A percentile compares a stretch with the other conserved stretches of the same genome.
phyloP scores from a whole-genome alignment of 2,113 vertebrate species.

The Nothobranchius furzeri region DNA sequence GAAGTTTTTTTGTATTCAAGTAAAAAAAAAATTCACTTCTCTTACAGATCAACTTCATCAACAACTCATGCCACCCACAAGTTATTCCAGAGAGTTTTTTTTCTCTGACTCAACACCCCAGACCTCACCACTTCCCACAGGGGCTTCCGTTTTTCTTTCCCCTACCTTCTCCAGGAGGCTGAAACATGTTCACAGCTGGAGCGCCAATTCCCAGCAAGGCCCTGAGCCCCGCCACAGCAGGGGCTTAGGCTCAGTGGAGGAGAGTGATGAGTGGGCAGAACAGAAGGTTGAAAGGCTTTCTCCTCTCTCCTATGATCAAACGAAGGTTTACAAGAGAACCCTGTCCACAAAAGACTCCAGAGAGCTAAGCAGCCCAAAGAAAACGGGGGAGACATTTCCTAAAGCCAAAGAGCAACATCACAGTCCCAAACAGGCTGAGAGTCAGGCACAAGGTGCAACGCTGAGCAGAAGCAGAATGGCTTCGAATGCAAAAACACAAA shows the following conservation, averaged over 20 bases:
- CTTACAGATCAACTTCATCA: slow-evolving; percentile 66
- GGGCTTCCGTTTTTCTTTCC: slow-evolving; percentile 74
- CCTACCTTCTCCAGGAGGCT: slow-evolving; percentile 52
- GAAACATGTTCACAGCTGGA: slow-evolving; percentile 75
- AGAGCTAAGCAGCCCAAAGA: slow-evolving; percentile 81
- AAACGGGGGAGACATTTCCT: slow-evolving; percentile 57
- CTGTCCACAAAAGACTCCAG: slow-evolving; percentile 47
- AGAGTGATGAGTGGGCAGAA: slow-evolving; percentile 49
- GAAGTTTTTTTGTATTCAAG: slow-evolving; percentile 27
- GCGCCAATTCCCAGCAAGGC: slow-evolving; percentile 43
- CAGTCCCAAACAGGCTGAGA: slow-evolving; percentile 62
- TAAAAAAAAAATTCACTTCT: slow-evolving; percentile 77
- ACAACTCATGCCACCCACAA: slow-evolving; percentile 64
- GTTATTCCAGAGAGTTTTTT: slow-evolving; percentile 61
- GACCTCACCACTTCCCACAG: slow-evolving; percentile 59
- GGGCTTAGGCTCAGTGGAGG: slow-evolving; percentile 58
- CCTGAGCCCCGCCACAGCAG: slow-evolving; percentile 51
- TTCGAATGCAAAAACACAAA: slow-evolving; percentile 30
- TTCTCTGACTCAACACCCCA: slow-evolving; percentile 62
- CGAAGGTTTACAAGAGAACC: slow-evolving; percentile 60
- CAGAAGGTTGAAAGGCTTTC: slow-evolving; percentile 42
- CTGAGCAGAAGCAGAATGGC: slow-evolving; percentile 45
- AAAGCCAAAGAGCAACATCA: slow-evolving; percentile 69
- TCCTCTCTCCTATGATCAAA: slow-evolving; percentile 54
- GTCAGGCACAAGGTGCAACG: slow-evolving; percentile 37